phyloP scores from a whole-genome alignment of 2,888 invertebrate genomes.

The Malthinus flaveolus region DNA sequence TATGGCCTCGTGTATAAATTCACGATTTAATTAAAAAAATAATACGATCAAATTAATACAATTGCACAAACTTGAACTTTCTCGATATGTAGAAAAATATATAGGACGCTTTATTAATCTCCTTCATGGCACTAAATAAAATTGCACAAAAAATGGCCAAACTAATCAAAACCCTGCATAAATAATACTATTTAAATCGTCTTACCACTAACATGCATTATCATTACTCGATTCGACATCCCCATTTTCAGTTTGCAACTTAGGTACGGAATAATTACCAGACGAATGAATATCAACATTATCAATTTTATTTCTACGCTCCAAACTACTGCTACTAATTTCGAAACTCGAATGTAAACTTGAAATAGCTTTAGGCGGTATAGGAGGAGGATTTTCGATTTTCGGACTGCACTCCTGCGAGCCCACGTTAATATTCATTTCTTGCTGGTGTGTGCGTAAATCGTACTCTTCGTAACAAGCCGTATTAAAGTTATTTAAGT shows the following conservation, averaged over 20 bases:
- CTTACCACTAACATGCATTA: constrained; percentile 28
- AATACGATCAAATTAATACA: too few relatives aligned
- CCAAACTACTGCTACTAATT: constrained; percentile 39
- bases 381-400: constrained; percentile 49
- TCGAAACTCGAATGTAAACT: constrained; percentile 42
- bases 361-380: constrained; percentile 48
- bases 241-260: constrained; percentile 43
- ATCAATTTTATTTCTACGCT: constrained; percentile 32
- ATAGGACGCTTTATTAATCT: not conserved
- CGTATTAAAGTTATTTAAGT: constrained; percentile 53
- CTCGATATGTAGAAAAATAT: not conserved
- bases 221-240: constrained; percentile 32
- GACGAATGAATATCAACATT: constrained; percentile 38
- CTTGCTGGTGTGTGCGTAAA: constrained; percentile 47
- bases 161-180: too few relatives aligned
- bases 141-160: too few relatives aligned
- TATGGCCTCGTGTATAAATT: too few relatives aligned
- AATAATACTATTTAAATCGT: not conserved
- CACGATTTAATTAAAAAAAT: too few relatives aligned
- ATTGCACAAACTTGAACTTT: not conserved
- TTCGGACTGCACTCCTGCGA: constrained; percentile 45
- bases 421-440: constrained; percentile 51
- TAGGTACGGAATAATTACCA: constrained; percentile 52
- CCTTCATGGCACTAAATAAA: too few relatives aligned
- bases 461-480: constrained; percentile 54